Conservation (phyloP, 2,797 vertebrate genomes). For the Chromis chromis region DNA sequence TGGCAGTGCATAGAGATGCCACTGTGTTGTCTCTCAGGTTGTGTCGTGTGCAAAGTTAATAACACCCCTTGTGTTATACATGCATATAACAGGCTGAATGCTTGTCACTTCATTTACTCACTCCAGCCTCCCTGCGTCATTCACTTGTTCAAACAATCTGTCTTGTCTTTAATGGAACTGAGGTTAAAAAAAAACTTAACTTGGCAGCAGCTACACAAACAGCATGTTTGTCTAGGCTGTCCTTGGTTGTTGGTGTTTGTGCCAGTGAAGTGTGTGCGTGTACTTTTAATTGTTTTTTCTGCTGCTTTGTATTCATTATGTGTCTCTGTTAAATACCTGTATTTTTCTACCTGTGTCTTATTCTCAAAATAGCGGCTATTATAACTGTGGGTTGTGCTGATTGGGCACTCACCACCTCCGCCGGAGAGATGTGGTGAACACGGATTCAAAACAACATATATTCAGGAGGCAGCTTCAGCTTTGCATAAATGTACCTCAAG, state of each 20-base stretch:
- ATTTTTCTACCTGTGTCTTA: neutral
- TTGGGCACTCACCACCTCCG: neutral
- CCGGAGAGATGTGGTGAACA: neutral
- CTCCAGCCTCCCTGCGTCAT: conserved; percentile 20
- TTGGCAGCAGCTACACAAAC: conserved; percentile 40
- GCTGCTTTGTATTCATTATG: conserved; percentile 2
- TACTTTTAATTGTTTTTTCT: conserved; percentile 1
- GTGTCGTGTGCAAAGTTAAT: conserved; percentile 39
- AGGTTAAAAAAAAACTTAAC: neutral
- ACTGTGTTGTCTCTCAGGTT: conserved; percentile 27
- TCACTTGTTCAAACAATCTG: conserved; percentile 50
- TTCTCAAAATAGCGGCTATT: conserved; percentile 1
- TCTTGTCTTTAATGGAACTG: conserved; percentile 18
- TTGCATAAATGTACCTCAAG: conserved; percentile 8
- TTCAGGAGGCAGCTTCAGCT: neutral
- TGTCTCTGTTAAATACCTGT: neutral
- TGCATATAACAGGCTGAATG: conserved; percentile 32
- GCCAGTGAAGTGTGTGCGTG: conserved; percentile 22
- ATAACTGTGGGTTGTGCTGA: conserved; percentile 7
- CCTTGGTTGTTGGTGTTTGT: conserved; percentile 36
- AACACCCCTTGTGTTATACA: conserved; percentile 18
- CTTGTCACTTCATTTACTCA: conserved; percentile 49
- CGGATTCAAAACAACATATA: neutral
- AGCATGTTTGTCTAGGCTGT: conserved; percentile 28
- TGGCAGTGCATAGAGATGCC: conserved; percentile 23